These are phyloP conservation scores for Lobophora halterata DNA, from an alignment of 2,888 invertebrate genomes.

Conservation along the genomic window DNA sequence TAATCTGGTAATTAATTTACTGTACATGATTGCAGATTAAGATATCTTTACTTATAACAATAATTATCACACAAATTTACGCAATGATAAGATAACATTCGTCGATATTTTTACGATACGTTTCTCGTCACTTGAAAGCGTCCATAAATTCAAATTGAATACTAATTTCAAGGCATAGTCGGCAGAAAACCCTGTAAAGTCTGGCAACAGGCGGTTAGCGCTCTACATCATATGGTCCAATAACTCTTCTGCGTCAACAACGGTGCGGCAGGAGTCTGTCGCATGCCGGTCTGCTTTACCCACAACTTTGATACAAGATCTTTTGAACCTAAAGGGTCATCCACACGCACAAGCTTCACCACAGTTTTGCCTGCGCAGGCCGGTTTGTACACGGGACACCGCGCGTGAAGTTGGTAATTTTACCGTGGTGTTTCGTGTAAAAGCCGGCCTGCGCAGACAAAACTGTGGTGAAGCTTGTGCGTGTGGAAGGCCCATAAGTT, in stretches of 20 bases:
- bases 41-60: background rate
- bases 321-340: conserved; percentile 31
- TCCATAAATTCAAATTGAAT: no score
- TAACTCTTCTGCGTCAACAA: conserved; percentile 53
- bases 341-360: no score
- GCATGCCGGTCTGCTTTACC: conserved; percentile 28
- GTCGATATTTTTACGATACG: background rate
- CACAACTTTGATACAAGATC: conserved; percentile 31
- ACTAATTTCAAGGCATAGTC: no score
- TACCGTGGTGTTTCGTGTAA: no score
- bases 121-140: no score
- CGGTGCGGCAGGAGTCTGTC: conserved; percentile 37
- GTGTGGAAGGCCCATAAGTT: no score
- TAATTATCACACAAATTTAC: conserved; percentile 25
- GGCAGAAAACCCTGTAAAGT: conserved; percentile 52
- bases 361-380: no score
- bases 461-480: no score
- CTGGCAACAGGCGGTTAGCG: conserved; percentile 61
- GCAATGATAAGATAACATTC: conserved; percentile 14
- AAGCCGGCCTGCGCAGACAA: no score
- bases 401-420: no score
- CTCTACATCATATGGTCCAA: conserved; percentile 67
- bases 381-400: no score
- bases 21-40: conserved; percentile 33
- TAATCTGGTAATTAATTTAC: conserved; percentile 31